Conservation (phyloP, 2,888 invertebrate genomes). For the Ichneumoninae sp. region DNA sequence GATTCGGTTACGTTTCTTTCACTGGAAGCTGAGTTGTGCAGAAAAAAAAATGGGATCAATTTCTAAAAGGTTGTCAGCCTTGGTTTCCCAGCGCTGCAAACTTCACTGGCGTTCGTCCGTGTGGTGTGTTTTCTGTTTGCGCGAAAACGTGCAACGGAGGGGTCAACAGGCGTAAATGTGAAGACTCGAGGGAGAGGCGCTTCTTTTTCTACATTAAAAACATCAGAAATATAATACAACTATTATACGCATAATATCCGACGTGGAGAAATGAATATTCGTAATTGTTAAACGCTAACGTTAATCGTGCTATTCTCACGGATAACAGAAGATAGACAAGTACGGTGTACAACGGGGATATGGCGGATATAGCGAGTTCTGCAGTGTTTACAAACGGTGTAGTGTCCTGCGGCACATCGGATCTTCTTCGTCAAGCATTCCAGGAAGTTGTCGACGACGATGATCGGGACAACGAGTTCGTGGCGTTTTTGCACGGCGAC, state of each 20-base stretch:
- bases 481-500: constrained; percentile 79
- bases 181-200: constrained; percentile 53
- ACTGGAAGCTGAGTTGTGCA: not conserved
- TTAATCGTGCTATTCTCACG: not conserved
- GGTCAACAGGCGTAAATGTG: constrained; percentile 52
- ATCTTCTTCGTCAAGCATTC: constrained; percentile 80
- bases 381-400: constrained; percentile 79
- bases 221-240: not conserved
- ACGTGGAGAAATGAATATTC: constrained; percentile 29
- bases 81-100: constrained; percentile 12
- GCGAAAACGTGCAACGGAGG: constrained; percentile 73
- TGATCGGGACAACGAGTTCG: constrained; percentile 77
- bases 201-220: constrained; percentile 15
- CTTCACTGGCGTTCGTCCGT: constrained; percentile 63
- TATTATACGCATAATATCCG: constrained; percentile 23
- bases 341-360: constrained; percentile 59
- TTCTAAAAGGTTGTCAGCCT: not conserved
- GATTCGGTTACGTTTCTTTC: not conserved
- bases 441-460: constrained; percentile 80
- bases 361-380: constrained; percentile 77
- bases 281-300: not conserved
- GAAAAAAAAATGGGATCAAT: not conserved
- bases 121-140: constrained; percentile 72
- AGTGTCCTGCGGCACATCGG: constrained; percentile 74
- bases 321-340: not conserved